Evolutionary conservation across 1,140 invertebrate species (phyloP).

Genomic region (Leptinotarsa texana): DNA sequence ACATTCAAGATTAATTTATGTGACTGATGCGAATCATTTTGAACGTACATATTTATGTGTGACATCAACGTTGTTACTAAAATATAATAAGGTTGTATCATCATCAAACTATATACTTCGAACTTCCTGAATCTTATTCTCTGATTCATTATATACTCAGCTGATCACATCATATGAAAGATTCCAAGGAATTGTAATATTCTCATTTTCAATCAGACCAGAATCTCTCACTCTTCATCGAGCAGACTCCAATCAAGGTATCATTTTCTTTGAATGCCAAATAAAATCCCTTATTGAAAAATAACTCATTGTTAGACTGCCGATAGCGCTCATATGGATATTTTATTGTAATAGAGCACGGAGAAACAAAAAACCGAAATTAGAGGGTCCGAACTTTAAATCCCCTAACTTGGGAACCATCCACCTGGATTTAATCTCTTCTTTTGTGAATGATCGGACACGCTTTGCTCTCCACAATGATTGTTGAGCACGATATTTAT

Average conservation of each 20-base stretch:
- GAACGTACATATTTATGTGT: no score
- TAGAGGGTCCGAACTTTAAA: constrained; percentile 13
- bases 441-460: constrained; percentile 23
- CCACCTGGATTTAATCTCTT: constrained; percentile 23
- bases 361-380: constrained; percentile 18
- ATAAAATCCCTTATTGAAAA: neutral
- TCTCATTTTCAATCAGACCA: no score
- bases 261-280: neutral
- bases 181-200: no score
- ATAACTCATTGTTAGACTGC: constrained; percentile 3
- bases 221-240: neutral
- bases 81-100: no score
- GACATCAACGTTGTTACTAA: no score
- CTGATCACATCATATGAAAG: no score
- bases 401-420: constrained; percentile 25
- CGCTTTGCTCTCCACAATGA: constrained; percentile 22
- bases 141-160: no score
- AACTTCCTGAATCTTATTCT: no score
- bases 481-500: constrained; percentile 27
- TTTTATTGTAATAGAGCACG: constrained; percentile 6
- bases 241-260: neutral
- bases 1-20: no score
- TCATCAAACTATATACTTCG: no score
- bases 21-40: no score
- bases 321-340: constrained; percentile 13